Percentiles rank a stretch among this genome's conserved stretches.
phyloP scores from a whole-genome alignment of 2,797 vertebrate species.

The Nannoperca australis region DNA sequence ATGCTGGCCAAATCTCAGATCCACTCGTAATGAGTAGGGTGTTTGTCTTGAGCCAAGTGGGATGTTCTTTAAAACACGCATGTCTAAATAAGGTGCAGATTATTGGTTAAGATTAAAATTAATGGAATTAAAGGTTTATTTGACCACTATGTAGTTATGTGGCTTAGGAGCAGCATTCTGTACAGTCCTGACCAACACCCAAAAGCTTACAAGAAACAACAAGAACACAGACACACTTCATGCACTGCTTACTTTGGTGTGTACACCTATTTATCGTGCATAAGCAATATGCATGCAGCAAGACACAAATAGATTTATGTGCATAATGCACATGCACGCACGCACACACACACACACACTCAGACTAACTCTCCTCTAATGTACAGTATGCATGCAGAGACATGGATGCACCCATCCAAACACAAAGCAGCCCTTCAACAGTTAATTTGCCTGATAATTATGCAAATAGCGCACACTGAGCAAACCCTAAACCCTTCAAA shows the following conservation, averaged over 20 bases:
- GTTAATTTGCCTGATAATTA: constrained; percentile 43
- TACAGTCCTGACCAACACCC: neutral
- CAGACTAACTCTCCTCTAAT: neutral
- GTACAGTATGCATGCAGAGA: constrained; percentile 13
- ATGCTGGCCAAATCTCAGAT: constrained; percentile 46
- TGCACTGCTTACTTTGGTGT: neutral
- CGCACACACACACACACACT: neutral
- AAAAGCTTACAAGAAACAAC: constrained; percentile 4
- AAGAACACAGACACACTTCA: neutral
- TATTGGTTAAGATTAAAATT: constrained; percentile 41
- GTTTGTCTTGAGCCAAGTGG: constrained; percentile 45
- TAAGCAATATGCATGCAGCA: neutral
- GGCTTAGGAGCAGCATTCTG: neutral
- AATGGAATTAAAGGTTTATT: constrained; percentile 41
- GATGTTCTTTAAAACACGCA: constrained; percentile 33
- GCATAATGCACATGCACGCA: neutral
- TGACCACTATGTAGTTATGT: constrained; percentile 13
- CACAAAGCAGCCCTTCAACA: constrained; percentile 22
- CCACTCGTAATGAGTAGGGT: constrained; percentile 27
- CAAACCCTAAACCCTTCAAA: constrained; percentile 37
- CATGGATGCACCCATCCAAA: constrained; percentile 4
- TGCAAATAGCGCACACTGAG: constrained; percentile 34
- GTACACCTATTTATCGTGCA: neutral
- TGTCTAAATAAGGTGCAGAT: constrained; percentile 41
- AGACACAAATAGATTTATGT: neutral